Base-by-base conservation (phyloP, 64 coral and sea anemone species). In the Actinia equina region DNA sequence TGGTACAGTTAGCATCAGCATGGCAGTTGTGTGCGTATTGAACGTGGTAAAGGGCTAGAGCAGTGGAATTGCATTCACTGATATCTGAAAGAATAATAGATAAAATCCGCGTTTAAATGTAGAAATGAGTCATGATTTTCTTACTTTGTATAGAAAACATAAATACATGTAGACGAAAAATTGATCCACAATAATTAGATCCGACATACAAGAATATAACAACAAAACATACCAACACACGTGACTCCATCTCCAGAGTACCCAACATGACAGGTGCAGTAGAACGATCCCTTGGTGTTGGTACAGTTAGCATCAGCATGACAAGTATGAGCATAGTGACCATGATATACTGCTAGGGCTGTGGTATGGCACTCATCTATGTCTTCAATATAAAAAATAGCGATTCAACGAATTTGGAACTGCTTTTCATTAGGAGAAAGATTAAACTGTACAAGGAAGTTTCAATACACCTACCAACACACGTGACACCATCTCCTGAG, bases 261-360 rank as follows among this genome's bases (percentile, higher is more conserved):
- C 12, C 94, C 94, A 18, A 86, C 64, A 77, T 64, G 90, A 80
- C 94, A 95, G 52, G 83, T 86, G 60, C 94, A 95, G 82, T 89
- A 92, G 78, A 92, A 95, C 12, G 90, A 95, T 71, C 94, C 94
- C 25, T 89, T 89, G 74, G 91, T 83, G 59, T 95, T 95, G 87
- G 87, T 86, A 65, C 94, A 95, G 63, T 88, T 79, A 17, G 89
- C 86, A 18, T 91, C 89, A 44, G 63, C 78, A 69, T 86, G 82
- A 54, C 93, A 95, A 45, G 87, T 95, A n/a, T 95, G 90, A 22
- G 90, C 82, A 54, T 89, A 82, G 71, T 89, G 56, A 20, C 63
- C 53, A 30, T 95, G 85, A 2, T 87, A n/a, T n/a, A 62, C 43
- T 9, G 85, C 49, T 22, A 95, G 46, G 5, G n/a, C n/a, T 19